phyloP scores from a whole-genome alignment of 2,888 invertebrate species.

The Dorcus hopei region DNA sequence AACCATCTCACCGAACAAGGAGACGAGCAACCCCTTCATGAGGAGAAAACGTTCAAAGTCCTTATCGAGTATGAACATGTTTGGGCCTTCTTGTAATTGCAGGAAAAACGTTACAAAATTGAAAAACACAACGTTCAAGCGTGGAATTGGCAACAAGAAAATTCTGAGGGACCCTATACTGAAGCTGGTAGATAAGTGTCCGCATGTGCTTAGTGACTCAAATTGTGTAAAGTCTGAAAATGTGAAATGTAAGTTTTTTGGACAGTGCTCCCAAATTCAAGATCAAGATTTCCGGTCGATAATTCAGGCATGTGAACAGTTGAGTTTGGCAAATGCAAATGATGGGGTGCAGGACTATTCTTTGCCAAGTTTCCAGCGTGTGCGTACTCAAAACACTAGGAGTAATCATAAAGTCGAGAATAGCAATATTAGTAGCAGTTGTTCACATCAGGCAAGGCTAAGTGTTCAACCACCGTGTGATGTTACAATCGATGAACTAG shows the following conservation, averaged over 20 bases:
- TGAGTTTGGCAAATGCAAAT: slow-evolving; percentile 40
- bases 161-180: slow-evolving; percentile 58
- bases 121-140: slow-evolving; percentile 34
- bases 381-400: slow-evolving; percentile 19
- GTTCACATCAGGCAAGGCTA: slow-evolving; percentile 72
- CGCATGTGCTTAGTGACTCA: slow-evolving; percentile 25
- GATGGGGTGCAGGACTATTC: slow-evolving; percentile 36
- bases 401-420: slow-evolving; percentile 16
- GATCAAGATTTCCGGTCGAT: slow-evolving; percentile 47
- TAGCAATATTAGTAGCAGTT: slow-evolving; percentile 49
- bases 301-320: slow-evolving; percentile 45
- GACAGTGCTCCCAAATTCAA: slow-evolving; percentile 13
- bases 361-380: slow-evolving; percentile 39
- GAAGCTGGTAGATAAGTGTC: slow-evolving; percentile 49
- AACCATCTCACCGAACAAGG: too few relatives aligned
- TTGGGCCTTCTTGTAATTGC: slow-evolving; percentile 39
- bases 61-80: slow-evolving; percentile 44
- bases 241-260: slow-evolving; percentile 19
- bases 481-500: slow-evolving; percentile 90
- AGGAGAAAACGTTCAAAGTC: slow-evolving; percentile 45
- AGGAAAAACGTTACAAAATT: slow-evolving; percentile 38
- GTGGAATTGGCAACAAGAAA: slow-evolving; percentile 51
- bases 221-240: slow-evolving; percentile 23
- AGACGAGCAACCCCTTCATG: slow-evolving; percentile 41
- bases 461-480: slow-evolving; percentile 70